Percentiles rank a stretch among this genome's conserved stretches.
These are phyloP conservation scores for Drosophila paracracens DNA, from an alignment of 2,888 invertebrate genomes.

Conservation along the genomic window DNA sequence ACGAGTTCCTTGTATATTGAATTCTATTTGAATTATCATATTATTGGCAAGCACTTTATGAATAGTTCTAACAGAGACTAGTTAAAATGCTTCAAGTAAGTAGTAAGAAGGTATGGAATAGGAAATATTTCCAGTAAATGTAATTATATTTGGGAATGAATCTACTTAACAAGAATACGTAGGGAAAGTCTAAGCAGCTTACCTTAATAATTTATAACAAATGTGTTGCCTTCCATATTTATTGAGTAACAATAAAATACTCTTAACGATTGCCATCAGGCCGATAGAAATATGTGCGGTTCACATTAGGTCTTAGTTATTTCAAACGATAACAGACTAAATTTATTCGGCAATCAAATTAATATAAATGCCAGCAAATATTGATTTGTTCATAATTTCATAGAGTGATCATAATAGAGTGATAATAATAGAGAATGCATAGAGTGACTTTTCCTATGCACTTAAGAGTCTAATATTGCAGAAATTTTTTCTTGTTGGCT, in stretches of 20 bases:
- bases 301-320: background rate
- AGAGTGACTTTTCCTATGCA: background rate
- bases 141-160: background rate
- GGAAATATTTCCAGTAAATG: background rate
- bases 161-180: background rate
- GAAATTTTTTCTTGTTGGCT: background rate
- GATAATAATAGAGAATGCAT: too few relatives aligned
- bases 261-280: background rate
- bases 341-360: conserved; percentile 4
- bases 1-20: conserved; percentile 4
- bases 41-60: background rate
- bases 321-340: background rate
- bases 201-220: background rate
- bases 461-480: background rate
- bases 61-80: background rate
- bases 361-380: too few relatives aligned
- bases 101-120: background rate
- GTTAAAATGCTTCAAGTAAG: background rate
- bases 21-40: conserved; percentile 6
- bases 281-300: background rate
- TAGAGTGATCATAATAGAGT: too few relatives aligned
- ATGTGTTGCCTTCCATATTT: background rate
- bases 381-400: background rate
- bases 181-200: conserved; percentile 10
- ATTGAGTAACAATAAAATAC: background rate